A percentile compares a stretch with the other conserved stretches of the same genome.
Evolutionary conservation across 2,888 invertebrate species (phyloP).

Genomic region (Isotomurus palustris): DNA sequence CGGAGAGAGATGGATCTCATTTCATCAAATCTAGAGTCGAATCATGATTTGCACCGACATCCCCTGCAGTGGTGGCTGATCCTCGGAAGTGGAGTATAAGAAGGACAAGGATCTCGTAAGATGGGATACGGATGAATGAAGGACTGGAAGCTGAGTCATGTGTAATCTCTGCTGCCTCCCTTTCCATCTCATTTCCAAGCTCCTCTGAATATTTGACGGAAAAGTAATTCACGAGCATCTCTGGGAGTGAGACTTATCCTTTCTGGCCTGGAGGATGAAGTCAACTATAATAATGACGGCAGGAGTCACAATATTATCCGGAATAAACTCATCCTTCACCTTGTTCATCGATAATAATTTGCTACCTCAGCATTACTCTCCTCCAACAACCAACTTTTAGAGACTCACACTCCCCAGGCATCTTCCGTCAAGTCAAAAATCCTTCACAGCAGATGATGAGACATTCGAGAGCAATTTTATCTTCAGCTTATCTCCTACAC

Average conservation of each 20-base stretch:
- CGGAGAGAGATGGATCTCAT: constrained; percentile 5
- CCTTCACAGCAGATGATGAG: neutral
- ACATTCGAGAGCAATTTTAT: no score
- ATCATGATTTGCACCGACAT: constrained; percentile 4
- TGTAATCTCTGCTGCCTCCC: neutral
- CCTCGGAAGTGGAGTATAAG: neutral
- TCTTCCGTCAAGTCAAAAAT: neutral
- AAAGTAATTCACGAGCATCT: constrained; percentile 5
- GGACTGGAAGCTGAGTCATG: constrained; percentile 3
- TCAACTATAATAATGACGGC: neutral
- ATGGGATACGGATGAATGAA: neutral
- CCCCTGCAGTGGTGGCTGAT: constrained; percentile 4
- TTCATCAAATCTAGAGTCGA: constrained; percentile 3
- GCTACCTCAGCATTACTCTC: constrained; percentile 7
- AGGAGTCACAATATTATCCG: constrained; percentile 7
- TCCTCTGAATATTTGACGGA: constrained; percentile 1
- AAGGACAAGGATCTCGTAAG: neutral
- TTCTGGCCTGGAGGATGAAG: neutral
- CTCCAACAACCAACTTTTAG: neutral
- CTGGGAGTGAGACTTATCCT: constrained; percentile 6
- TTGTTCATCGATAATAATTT: constrained; percentile 11
- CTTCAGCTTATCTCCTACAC: no score
- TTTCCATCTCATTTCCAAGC: constrained; percentile 3
- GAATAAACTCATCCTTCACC: constrained; percentile 6
- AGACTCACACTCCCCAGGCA: neutral